Evolutionary conservation across 2,797 vertebrate species (phyloP).

Genomic region (Pelodytes ibericus): DNA sequence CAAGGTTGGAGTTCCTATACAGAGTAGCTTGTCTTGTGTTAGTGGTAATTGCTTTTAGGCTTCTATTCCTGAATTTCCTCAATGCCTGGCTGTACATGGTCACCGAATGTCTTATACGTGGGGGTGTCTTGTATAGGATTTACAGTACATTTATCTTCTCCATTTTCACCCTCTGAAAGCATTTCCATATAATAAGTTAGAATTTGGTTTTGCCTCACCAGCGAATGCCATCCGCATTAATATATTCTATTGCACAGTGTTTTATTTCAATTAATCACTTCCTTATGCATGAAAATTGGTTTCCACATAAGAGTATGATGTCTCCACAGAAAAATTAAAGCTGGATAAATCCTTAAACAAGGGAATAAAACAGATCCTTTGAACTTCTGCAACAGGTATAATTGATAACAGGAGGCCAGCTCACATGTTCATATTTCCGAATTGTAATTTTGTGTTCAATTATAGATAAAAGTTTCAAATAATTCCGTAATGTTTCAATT

Average conservation of each 20-base stretch:
- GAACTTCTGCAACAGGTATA: neutral
- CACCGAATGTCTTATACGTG: constrained; percentile 14
- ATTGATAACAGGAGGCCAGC: neutral
- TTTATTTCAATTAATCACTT: no score
- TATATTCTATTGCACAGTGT: no score
- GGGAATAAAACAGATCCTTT: neutral
- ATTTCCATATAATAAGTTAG: neutral
- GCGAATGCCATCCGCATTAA: no score
- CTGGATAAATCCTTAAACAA: neutral
- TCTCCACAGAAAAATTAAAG: neutral
- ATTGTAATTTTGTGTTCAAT: neutral
- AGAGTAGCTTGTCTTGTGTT: constrained; percentile 13
- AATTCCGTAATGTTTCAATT: neutral
- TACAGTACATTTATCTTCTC: neutral
- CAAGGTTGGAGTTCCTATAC: neutral
- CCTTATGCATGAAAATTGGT: no score
- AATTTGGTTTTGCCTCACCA: no score
- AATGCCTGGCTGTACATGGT: constrained; percentile 31
- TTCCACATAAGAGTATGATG: neutral
- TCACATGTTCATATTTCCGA: neutral
- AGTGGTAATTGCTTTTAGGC: neutral
- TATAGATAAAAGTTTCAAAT: neutral
- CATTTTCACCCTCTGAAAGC: neutral
- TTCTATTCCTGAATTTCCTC: neutral
- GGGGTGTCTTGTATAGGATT: neutral